Evolutionary conservation across 2,113 vertebrate genomes (phyloP).

Genomic region (Pedetes capensis): DNA sequence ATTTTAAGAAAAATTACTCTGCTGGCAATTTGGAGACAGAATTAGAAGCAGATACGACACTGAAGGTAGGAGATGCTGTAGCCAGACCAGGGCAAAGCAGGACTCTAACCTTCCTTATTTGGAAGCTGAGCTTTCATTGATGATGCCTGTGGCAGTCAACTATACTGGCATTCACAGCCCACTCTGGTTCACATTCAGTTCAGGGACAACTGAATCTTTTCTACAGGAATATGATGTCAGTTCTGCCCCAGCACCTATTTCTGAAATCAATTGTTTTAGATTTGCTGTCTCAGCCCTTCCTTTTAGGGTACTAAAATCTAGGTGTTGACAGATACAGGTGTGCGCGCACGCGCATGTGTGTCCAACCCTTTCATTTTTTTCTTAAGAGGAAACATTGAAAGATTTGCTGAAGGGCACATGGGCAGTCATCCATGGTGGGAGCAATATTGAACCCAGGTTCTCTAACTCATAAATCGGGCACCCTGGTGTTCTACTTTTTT

Average conservation of each 20-base stretch:
- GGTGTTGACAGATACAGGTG: too few relatives aligned
- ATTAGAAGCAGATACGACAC: neutral
- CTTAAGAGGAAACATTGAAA: neutral
- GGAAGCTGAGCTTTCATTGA: neutral
- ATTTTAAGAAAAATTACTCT: slow-evolving; percentile 14
- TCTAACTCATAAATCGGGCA: neutral
- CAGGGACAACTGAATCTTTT: neutral
- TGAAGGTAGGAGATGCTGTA: neutral
- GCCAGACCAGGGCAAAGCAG: neutral
- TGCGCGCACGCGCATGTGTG: too few relatives aligned
- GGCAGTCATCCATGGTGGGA: neutral
- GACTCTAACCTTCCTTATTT: neutral
- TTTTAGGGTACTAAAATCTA: neutral
- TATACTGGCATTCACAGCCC: neutral
- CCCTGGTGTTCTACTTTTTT: neutral
- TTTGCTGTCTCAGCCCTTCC: neutral
- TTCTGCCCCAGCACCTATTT: neutral
- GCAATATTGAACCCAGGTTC: neutral
- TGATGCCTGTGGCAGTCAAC: neutral
- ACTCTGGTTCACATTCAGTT: neutral
- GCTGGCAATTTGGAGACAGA: neutral
- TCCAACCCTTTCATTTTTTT: neutral
- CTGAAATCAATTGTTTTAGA: neutral
- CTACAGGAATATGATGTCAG: neutral
- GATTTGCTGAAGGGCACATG: neutral